A percentile compares a stretch with the other conserved stretches of the same genome.
Evolutionary conservation across 2,113 vertebrate genomes (phyloP).

Genomic region (Lophius piscatorius): DNA sequence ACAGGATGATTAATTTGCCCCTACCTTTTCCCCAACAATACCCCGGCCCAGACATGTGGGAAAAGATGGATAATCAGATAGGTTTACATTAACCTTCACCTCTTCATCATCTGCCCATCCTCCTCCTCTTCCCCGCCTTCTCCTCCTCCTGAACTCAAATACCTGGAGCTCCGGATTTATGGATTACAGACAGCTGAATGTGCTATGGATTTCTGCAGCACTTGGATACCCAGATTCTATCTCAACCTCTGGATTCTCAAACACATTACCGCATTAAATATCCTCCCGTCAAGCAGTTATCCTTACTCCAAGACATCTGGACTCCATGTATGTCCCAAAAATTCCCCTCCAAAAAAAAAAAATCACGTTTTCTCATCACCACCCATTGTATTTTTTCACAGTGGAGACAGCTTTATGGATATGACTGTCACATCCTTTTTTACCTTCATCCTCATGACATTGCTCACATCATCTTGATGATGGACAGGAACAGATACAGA

Average conservation of each 20-base stretch:
- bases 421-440: conserved; percentile 16
- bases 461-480: conserved; percentile 10
- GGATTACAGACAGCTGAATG: conserved; percentile 17
- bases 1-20: conserved; percentile 33
- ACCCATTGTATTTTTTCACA: conserved; percentile 9
- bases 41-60: conserved; percentile 36
- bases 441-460: conserved; percentile 41
- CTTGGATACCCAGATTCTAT: conserved; percentile 32
- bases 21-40: conserved; percentile 20
- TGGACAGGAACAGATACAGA: conserved; percentile 18
- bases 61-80: conserved; percentile 33
- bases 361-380: conserved; percentile 24
- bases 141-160: conserved; percentile 12
- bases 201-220: conserved; percentile 35
- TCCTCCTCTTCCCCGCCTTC: no score
- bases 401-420: conserved; percentile 37
- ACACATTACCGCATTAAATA: conserved; percentile 23
- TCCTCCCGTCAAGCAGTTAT: conserved; percentile 2
- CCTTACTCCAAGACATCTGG: neutral
- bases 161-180: conserved; percentile 39
- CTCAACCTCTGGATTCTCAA: conserved; percentile 36
- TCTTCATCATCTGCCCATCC: conserved; percentile 23
- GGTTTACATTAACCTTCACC: conserved; percentile 27
- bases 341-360: conserved; percentile 9
- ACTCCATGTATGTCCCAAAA: neutral